Base-by-base conservation (phyloP, 2,113 vertebrate species). In the Eurystomus gularis region DNA sequence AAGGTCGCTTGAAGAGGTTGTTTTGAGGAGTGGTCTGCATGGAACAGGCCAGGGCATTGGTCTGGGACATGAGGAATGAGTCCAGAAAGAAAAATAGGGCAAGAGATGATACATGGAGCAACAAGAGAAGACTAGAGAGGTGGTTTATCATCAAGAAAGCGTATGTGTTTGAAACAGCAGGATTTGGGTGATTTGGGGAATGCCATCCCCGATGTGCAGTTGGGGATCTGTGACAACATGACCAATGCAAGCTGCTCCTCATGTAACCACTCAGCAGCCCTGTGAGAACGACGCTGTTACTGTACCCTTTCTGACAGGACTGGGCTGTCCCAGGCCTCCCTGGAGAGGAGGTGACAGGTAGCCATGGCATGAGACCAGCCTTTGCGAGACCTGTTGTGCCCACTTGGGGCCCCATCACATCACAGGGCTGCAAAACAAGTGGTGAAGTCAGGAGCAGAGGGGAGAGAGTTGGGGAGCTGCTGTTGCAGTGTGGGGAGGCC, bases 121-220 rank as follows among this genome's bases (percentile, higher is more conserved):
- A 57, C 7, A 55, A 49, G 31, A 93, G 61, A 48, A 79, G 68
- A 64, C 17, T 37, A 62, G 35, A 87, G 42, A 57, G 35, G 42
- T 16, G 2, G n/a, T 48, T 83, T 39, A 31, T 55, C n/a, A 37
- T 29, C 5, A 4, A 64, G 54, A 69, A 90, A 35, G 26, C 0
- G 2, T 13, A 18, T 18, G 5, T 37, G 9, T 39, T 57, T 54
- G 46, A 49, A 64, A 51, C 37, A 83, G 44, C 6, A 18, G 51
- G 52, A 12, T 46, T 28, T 2, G 46, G 54, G 44, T 31, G 19
- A 44, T 60, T 17, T n/a, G n/a, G 28, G 35, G 33, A 19, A 60
- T 49, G 37, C 18, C 4, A 3, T 35, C 40, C 40, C 48, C 0
- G 0, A 4, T 4, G 28, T 4, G 9, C 1, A 1, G 14, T 39